These are phyloP conservation scores for Lerista edwardsae DNA, from an alignment of 2,797 vertebrate species.

Conservation along the genomic window DNA sequence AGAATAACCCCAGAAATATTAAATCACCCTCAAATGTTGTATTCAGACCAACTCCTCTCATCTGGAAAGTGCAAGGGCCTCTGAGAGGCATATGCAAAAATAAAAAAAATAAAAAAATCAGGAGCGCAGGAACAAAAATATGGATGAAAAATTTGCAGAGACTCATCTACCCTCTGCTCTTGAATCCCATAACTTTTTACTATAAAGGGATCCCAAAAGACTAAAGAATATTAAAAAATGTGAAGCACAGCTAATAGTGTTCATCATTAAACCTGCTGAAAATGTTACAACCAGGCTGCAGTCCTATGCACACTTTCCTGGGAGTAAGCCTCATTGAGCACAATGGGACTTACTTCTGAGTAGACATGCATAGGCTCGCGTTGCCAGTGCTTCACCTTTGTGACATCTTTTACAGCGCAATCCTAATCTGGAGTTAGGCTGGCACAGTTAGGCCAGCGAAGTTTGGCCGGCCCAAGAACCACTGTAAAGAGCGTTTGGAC, in stretches of 20 bases:
- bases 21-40: conserved; percentile 8
- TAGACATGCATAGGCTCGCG: no score
- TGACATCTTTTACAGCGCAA: no score
- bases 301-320: no score
- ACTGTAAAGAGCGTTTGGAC: no score
- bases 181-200: neutral
- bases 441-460: no score
- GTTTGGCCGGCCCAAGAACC: no score
- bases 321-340: no score
- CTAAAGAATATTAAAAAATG: neutral
- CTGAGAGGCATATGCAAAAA: neutral
- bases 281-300: neutral
- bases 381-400: no score
- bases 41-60: neutral
- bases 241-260: neutral
- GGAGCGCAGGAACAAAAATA: neutral
- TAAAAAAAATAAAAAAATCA: neutral
- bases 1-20: conserved; percentile 17
- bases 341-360: no score
- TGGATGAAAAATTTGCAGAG: neutral
- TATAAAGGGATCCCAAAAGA: neutral
- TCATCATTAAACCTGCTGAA: neutral
- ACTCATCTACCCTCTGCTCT: neutral
- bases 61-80: conserved; percentile 3
- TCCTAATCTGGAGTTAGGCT: no score